Conservation (phyloP, 2,113 vertebrate genomes). For the Poeciliopsis occidentalis region DNA sequence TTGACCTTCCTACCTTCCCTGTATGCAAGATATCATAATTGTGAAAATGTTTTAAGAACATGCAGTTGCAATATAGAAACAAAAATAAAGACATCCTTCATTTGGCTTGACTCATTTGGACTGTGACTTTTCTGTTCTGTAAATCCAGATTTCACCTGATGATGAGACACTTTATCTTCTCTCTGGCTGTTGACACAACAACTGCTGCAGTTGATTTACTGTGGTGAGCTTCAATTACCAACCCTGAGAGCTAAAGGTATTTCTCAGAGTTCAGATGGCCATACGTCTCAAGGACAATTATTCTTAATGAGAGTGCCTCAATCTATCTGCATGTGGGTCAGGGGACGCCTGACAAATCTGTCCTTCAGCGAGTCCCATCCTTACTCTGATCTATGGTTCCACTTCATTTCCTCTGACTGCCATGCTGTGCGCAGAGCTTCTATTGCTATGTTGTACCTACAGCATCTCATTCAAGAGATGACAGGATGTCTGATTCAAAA, state of each 20-base stretch:
- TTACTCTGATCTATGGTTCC: constrained; percentile 66
- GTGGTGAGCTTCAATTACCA: constrained; percentile 77
- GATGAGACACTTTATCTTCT: constrained; percentile 73
- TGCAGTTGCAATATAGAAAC: constrained; percentile 16
- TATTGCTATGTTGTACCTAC: constrained; percentile 56
- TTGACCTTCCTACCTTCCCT: constrained; percentile 36
- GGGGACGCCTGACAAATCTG: constrained; percentile 73
- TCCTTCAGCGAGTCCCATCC: constrained; percentile 69
- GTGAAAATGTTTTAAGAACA: constrained; percentile 16
- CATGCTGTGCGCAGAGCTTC: constrained; percentile 44
- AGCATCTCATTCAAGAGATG: constrained; percentile 8
- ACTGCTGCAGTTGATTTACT: constrained; percentile 74
- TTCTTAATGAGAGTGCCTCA: constrained; percentile 77
- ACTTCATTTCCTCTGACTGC: constrained; percentile 67
- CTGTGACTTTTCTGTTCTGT: constrained; percentile 61
- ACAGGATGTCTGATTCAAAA: constrained; percentile 27
- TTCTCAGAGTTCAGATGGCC: constrained; percentile 65
- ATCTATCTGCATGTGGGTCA: constrained; percentile 80
- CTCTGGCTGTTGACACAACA: constrained; percentile 61
- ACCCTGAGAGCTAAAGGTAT: constrained; percentile 66
- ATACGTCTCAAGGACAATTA: constrained; percentile 81
- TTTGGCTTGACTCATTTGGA: constrained; percentile 63
- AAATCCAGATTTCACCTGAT: constrained; percentile 69
- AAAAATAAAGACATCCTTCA: constrained; percentile 13
- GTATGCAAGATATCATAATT: constrained; percentile 3